A percentile compares a stretch with the other conserved stretches of the same genome.
These are phyloP conservation scores for Phaetusa simplex DNA, from an alignment of 2,113 vertebrate species.

Conservation along the genomic window DNA sequence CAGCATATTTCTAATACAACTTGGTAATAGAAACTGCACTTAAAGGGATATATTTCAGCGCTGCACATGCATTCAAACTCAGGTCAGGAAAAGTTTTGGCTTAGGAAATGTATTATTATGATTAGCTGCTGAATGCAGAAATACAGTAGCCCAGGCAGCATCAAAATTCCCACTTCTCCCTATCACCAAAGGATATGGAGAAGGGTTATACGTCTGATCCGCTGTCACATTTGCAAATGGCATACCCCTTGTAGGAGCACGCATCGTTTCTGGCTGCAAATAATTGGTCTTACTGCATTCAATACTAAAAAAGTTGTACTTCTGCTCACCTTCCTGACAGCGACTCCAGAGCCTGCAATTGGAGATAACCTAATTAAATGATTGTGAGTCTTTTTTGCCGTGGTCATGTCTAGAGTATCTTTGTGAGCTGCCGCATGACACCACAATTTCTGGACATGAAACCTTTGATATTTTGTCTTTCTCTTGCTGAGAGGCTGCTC, in stretches of 20 bases:
- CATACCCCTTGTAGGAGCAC: neutral
- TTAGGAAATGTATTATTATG: neutral
- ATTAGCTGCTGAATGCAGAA: neutral
- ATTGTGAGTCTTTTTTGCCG: neutral
- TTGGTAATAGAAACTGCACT: neutral
- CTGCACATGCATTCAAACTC: neutral
- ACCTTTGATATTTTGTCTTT: neutral
- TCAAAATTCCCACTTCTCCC: neutral
- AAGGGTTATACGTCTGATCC: neutral
- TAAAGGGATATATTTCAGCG: neutral
- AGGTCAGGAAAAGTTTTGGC: neutral
- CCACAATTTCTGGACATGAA: neutral
- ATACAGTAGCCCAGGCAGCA: neutral
- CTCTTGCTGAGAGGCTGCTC: neutral
- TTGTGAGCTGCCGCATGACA: neutral
- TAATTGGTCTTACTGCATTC: neutral
- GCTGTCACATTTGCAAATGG: neutral
- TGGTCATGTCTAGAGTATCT: neutral
- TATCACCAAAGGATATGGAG: neutral
- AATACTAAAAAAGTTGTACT: neutral
- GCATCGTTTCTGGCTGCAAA: neutral
- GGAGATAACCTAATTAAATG: neutral
- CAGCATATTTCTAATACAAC: neutral
- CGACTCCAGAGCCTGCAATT: neutral
- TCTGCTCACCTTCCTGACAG: neutral